Evolutionary conservation across 2,888 invertebrate genomes (phyloP).

Genomic region (Lycocerus yunnanus): DNA sequence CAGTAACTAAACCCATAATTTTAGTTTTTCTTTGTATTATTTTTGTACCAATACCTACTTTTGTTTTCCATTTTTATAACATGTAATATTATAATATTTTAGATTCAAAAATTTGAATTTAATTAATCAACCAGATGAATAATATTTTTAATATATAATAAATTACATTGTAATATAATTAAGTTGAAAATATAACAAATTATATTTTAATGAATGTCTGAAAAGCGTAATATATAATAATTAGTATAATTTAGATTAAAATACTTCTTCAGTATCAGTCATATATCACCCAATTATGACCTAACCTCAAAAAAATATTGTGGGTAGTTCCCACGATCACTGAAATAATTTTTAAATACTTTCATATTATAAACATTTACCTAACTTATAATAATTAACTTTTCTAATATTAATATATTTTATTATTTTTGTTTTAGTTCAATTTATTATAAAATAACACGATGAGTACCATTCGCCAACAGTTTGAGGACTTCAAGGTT

Average conservation of each 20-base stretch:
- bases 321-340: neutral
- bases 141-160: too few species aligned
- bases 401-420: neutral
- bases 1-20: neutral
- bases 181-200: too few species aligned
- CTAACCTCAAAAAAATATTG: too few species aligned
- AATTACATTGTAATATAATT: too few species aligned
- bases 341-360: too few species aligned
- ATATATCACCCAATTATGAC: neutral
- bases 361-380: too few species aligned
- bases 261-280: neutral
- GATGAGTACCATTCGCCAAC: neutral
- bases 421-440: neutral
- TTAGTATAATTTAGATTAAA: neutral
- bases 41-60: neutral
- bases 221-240: neutral
- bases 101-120: too few species aligned
- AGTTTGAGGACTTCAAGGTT: neutral
- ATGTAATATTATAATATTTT: too few species aligned
- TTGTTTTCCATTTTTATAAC: neutral
- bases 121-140: too few species aligned
- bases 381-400: neutral
- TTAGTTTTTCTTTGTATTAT: neutral
- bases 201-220: neutral
- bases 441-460: neutral